A percentile compares a stretch with the other conserved stretches of the same genome.
phyloP scores from a whole-genome alignment of 2,113 vertebrate genomes.

The Psittacus erithacus region DNA sequence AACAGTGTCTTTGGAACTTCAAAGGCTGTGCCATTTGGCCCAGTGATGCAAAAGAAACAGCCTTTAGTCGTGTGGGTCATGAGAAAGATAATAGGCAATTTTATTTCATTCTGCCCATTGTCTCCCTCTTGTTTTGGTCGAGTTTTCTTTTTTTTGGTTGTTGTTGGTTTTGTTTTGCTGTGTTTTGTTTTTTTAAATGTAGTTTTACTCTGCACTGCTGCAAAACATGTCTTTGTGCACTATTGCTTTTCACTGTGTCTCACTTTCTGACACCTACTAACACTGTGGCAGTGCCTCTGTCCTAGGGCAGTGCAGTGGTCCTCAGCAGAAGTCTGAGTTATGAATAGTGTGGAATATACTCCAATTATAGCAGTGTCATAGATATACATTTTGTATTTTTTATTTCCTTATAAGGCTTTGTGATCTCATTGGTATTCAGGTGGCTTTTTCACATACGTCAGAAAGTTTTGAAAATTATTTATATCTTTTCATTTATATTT shows the following conservation, averaged over 20 bases:
- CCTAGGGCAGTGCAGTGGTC: neutral
- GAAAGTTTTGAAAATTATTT: neutral
- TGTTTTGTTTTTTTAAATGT: neutral
- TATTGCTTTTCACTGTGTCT: neutral
- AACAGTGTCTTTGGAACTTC: neutral
- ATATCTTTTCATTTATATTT: neutral
- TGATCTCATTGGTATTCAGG: neutral
- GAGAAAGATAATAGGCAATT: neutral
- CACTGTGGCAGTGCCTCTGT: neutral
- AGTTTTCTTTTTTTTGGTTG: neutral
- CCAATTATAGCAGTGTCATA: neutral
- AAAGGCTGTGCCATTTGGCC: neutral
- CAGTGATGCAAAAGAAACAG: neutral
- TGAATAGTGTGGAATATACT: neutral
- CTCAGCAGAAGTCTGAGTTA: neutral
- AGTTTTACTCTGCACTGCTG: neutral
- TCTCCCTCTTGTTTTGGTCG: neutral
- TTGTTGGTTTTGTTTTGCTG: neutral
- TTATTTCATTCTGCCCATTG: neutral
- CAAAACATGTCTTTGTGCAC: fast-evolving
- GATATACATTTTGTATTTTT: neutral
- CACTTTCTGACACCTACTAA: neutral
- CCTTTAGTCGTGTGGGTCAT: neutral
- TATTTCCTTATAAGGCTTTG: neutral
- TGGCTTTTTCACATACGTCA: neutral